phyloP scores from a whole-genome alignment of 2,888 invertebrate species.

The Himalopsyche tibetana region DNA sequence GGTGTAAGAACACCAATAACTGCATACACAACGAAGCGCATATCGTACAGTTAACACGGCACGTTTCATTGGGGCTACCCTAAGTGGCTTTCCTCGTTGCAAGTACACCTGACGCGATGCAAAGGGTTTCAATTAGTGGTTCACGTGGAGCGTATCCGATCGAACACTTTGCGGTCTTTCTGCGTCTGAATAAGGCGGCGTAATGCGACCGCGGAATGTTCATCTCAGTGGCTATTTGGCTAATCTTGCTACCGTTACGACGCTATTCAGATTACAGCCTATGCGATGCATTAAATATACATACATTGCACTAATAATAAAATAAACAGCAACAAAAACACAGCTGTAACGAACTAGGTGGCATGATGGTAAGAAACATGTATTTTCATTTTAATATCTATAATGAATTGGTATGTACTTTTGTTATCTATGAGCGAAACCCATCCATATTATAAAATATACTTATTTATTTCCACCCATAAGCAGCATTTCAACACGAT shows the following conservation, averaged over 20 bases:
- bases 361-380: no score
- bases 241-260: slow-evolving; percentile 34
- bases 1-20: background rate
- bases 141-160: slow-evolving; percentile 49
- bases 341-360: no score
- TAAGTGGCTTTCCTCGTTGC: slow-evolving; percentile 29
- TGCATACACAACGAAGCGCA: background rate
- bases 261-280: slow-evolving; percentile 14
- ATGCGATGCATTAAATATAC: background rate
- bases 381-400: no score
- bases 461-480: no score
- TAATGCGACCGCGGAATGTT: slow-evolving; percentile 37
- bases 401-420: no score
- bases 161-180: slow-evolving; percentile 17
- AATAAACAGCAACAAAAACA: background rate
- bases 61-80: background rate
- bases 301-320: background rate
- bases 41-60: background rate
- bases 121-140: slow-evolving; percentile 59
- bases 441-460: no score
- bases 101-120: slow-evolving; percentile 18
- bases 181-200: background rate
- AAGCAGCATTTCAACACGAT: no score
- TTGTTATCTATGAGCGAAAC: no score
- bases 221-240: background rate